Percentiles rank a stretch among this genome's conserved stretches.
Evolutionary conservation across 1,140 invertebrate species (phyloP).

Genomic region (Drosophila prosaltans): DNA sequence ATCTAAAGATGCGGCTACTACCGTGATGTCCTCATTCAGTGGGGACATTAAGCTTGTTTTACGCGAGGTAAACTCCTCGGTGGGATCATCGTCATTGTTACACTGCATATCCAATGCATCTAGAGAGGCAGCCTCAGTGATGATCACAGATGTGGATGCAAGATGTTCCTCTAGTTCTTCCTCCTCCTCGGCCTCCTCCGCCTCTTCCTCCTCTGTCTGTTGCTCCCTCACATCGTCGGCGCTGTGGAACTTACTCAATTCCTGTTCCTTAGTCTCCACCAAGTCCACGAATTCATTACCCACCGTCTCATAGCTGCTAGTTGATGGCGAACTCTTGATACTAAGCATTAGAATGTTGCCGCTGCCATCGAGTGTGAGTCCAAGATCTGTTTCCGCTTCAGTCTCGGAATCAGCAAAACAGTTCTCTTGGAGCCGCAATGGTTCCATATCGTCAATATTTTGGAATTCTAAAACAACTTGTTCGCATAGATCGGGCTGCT

Average conservation of each 20-base stretch:
- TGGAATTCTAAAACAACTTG: slow-evolving; percentile 68
- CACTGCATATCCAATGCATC: slow-evolving; percentile 64
- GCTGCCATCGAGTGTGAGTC: slow-evolving; percentile 55
- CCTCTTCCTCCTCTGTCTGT: slow-evolving; percentile 33
- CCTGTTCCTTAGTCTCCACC: slow-evolving; percentile 39
- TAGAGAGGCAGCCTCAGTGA: slow-evolving; percentile 85
- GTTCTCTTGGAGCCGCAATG: slow-evolving; percentile 72
- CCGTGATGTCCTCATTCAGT: slow-evolving; percentile 77
- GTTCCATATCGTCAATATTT: slow-evolving; percentile 74
- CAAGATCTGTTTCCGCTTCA: slow-evolving; percentile 57
- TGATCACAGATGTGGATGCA: slow-evolving; percentile 84
- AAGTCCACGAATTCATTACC: slow-evolving; percentile 80
- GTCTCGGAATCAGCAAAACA: slow-evolving; percentile 72
- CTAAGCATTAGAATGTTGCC: slow-evolving; percentile 66
- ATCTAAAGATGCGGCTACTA: slow-evolving; percentile 72
- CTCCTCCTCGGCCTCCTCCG: slow-evolving; percentile 3
- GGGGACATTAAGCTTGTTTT: slow-evolving; percentile 81
- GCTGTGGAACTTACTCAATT: slow-evolving; percentile 1
- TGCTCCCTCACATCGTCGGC: slow-evolving; percentile 39
- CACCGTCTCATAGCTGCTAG: slow-evolving; percentile 82
- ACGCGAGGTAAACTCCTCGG: slow-evolving; percentile 73
- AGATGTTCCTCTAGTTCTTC: slow-evolving; percentile 51
- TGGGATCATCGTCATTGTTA: slow-evolving; percentile 71
- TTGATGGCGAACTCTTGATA: slow-evolving; percentile 82
- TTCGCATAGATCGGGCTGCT: slow-evolving; percentile 39